Conservation (phyloP, 1,140 invertebrate species). For the Saccostrea cuccullata region DNA sequence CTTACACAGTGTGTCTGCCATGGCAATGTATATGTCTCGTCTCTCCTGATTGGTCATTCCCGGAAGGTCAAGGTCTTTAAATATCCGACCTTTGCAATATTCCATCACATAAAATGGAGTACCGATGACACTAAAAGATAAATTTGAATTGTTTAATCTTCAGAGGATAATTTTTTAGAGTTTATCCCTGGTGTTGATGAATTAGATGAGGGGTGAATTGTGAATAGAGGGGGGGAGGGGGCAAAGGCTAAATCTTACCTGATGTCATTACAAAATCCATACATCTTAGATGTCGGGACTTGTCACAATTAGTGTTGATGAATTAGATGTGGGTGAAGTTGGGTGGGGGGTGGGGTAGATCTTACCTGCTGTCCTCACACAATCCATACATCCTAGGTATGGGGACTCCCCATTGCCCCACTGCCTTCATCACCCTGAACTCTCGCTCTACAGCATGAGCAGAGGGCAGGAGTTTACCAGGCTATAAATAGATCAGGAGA, state of each 20-base stretch:
- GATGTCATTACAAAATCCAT: constrained; percentile 65
- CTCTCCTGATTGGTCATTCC: constrained; percentile 67
- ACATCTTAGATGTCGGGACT: constrained; percentile 77
- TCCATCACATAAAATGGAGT: constrained; percentile 80
- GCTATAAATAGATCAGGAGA: constrained; percentile 67
- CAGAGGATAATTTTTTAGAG: too few relatives aligned
- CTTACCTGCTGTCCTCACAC: constrained; percentile 62
- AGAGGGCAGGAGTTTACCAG: constrained; percentile 79
- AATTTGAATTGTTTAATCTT: background rate
- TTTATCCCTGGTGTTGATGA: too few relatives aligned
- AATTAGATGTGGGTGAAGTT: background rate
- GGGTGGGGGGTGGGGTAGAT: background rate
- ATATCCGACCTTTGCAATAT: constrained; percentile 76
- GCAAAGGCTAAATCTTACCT: constrained; percentile 58
- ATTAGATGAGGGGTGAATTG: too few relatives aligned
- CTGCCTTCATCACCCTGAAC: constrained; percentile 78
- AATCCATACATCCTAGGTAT: constrained; percentile 75
- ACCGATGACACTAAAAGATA: constrained; percentile 76
- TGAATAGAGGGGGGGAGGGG: background rate
- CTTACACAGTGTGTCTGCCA: constrained; percentile 67
- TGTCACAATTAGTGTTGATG: constrained; percentile 36
- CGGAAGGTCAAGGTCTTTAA: constrained; percentile 71
- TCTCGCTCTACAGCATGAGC: constrained; percentile 81
- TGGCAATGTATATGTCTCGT: constrained; percentile 64
- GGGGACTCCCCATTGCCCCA: constrained; percentile 72